Evolutionary conservation across 2,888 invertebrate genomes (phyloP), one percentile per base, ranked within the genome.

Genomic region (Falcaria lacertinaria): DNA sequence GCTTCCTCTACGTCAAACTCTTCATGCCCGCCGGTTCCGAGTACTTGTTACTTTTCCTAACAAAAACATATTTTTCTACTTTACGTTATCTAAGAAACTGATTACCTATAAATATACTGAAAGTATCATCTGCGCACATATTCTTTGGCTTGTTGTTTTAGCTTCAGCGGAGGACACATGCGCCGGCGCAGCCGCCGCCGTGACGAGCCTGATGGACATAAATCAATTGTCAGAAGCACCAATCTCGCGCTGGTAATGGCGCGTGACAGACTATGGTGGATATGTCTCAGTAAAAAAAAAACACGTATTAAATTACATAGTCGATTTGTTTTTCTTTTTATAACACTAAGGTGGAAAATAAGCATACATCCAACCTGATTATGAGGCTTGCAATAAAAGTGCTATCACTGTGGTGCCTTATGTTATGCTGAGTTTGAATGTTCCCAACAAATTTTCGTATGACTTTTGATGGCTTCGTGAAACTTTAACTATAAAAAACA

Each of bases 181-280:
- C 85, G 85, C 79, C 61, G 66, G 77, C 86, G 85, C 83, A 77
- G 79, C 62, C 79, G 80, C 77, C 81, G 73, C 74, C 64, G 68
- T 88, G 87, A 88, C 85, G 87, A 80, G 82, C 82, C 68, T 89
- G 88, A 89, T 85, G 78, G 87, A 80, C 87, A 88, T 89, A 89
- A 89, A 89, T 89, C 88, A 89, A 87, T 88, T 88, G 88, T 87
- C 87, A 88, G 76, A 77, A 80, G 73, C 79, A 75, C 65, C 71
- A 64, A 86, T 85, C 85, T 82, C 71, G 65, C 59, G 65, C 68
- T 71, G 74, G 78, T 80, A 77, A 80, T 80, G 75, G 80, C 60
- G 64, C 53, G 62, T 51, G 67, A 50, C 60, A 60, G 69, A 53
- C 44, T 64, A 57, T 40, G 71, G 62, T 80, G 82, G 86, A 87